Conservation (phyloP, 2,888 invertebrate genomes). For the Eupithecia subumbrata region DNA sequence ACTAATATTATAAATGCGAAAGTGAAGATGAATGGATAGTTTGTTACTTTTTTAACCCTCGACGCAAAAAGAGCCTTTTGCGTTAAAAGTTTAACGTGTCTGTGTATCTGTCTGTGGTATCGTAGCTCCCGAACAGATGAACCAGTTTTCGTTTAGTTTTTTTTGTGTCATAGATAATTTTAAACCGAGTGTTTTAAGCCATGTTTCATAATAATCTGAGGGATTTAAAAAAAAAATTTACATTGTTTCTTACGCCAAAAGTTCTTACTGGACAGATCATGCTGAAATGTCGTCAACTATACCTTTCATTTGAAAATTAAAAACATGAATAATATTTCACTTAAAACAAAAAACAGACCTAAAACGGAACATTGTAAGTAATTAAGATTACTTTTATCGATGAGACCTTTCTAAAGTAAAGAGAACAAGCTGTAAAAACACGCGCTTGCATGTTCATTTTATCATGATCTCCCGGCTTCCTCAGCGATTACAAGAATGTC, state of each 20-base stretch:
- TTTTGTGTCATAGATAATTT: too few relatives aligned
- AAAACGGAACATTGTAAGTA: not conserved
- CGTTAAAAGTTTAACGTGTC: too few relatives aligned
- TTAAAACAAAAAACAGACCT: not conserved
- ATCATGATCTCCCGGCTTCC: conserved; percentile 15
- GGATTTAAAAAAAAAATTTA: too few relatives aligned
- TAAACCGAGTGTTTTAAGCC: too few relatives aligned
- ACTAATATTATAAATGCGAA: not conserved
- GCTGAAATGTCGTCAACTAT: not conserved
- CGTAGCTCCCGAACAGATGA: too few relatives aligned
- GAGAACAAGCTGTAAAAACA: not conserved
- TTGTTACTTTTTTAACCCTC: too few relatives aligned
- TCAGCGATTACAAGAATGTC: conserved; percentile 19
- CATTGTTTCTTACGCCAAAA: too few relatives aligned
- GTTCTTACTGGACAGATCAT: too few relatives aligned
- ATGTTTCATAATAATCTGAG: too few relatives aligned
- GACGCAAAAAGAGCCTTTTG: too few relatives aligned
- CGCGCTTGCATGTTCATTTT: conserved; percentile 3
- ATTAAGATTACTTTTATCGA: conserved; percentile 5
- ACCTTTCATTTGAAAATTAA: not conserved
- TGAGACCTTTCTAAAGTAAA: not conserved
- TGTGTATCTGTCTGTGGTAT: too few relatives aligned
- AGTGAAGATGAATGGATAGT: not conserved
- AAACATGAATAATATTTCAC: not conserved
- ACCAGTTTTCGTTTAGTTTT: too few relatives aligned